A percentile compares a stretch with the other conserved stretches of the same genome.
phyloP scores from a whole-genome alignment of 2,113 vertebrate genomes.

The Pampusana beccarii region DNA sequence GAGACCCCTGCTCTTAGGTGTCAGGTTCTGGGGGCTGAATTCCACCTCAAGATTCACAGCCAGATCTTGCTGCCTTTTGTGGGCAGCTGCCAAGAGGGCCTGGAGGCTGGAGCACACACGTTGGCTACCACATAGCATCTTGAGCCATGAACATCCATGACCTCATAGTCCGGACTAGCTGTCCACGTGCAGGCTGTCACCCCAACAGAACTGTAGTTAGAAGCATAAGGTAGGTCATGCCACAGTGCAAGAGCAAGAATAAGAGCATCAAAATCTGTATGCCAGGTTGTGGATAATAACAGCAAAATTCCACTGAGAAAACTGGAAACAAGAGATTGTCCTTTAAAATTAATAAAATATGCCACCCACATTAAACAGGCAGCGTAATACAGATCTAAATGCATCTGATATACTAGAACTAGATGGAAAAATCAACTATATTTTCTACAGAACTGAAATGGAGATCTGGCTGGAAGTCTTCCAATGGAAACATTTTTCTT shows the following conservation, averaged over 20 bases:
- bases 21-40: not conserved
- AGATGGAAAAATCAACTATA: conserved; percentile 20
- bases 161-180: not conserved
- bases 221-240: not conserved
- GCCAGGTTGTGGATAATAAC: not conserved
- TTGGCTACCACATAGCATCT: fast-evolving
- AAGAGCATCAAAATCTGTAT: not conserved
- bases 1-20: not conserved
- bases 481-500: conserved; percentile 30
- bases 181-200: not conserved
- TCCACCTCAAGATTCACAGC: not conserved
- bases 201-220: not conserved
- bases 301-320: not conserved
- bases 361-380: not conserved
- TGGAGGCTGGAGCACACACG: not conserved
- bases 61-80: not conserved
- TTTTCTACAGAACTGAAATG: conserved; percentile 3
- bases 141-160: not conserved
- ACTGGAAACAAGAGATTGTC: not conserved
- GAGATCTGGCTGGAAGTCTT: conserved; percentile 7
- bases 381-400: not conserved
- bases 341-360: not conserved
- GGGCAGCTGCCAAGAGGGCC: not conserved
- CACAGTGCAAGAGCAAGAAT: not conserved
- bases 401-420: not conserved